Evolutionary conservation across 2,888 invertebrate genomes (phyloP), one percentile per base, ranked within the genome.

Genomic region (Xylota sylvarum): DNA sequence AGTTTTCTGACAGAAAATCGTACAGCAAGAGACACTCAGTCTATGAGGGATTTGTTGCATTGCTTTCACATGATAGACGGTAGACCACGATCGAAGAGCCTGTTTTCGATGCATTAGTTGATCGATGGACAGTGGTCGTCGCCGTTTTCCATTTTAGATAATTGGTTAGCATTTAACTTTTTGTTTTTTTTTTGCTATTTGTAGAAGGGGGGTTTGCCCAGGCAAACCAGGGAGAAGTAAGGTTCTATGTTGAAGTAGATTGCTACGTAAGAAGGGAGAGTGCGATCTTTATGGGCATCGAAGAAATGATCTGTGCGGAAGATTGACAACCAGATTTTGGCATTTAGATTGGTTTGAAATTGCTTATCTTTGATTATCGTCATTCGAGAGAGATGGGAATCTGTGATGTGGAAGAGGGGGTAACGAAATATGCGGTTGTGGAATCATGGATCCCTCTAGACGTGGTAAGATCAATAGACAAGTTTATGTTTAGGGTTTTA

Each of bases 91-190:
- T 48, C 55, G 69, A 80, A 12, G 48, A 56, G 27, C 14, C 52
- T 52, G 48, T 46, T 30, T 55, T 58, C 62, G 60, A 23, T 84
- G 64, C 67, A 65, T 65, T 58, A 43, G 19, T 58, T 55, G 73
- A 79, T 69, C 73, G 69, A 79, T 73, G 67, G 78, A 60, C 23
- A 72, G 72, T n/a, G n/a, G n/a, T 73, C 52, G 60, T 62, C 37
- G 72, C 46, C 60, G 73, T 84, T 79, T 73, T 84, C 83, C 83
- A 73, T 84, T 84, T 84, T 62, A 79, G 83, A 84, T 84, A 84
- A 84, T 84, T 79, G 83, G 79, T 84, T 74, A 69, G 46, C 80
- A 84, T 84, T 84, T 84, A 83, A 83, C 83, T 83, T 83, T 83
- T 23, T 23, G 1, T 55, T 83, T 56, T 56, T 17, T 62, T 62